Evolutionary conservation across 2,888 invertebrate species (phyloP).

Genomic region (Diploptera punctata): DNA sequence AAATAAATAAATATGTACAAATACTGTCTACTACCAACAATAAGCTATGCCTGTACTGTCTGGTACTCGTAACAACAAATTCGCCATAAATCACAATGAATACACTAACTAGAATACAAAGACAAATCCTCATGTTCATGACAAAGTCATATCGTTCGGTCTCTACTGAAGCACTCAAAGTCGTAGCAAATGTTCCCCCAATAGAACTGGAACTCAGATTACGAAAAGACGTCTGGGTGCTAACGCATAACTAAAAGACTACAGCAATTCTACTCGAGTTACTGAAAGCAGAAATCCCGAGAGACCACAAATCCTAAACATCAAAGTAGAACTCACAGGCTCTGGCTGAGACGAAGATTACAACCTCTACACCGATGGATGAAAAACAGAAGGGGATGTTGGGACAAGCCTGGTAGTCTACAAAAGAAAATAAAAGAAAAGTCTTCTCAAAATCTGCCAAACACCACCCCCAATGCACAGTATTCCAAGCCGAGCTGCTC

Average conservation of each 20-base stretch:
- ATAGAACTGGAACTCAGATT: constrained; percentile 1
- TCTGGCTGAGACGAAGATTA: neutral
- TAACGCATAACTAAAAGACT: neutral
- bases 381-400: neutral
- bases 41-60: neutral
- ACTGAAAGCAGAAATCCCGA: neutral
- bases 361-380: neutral
- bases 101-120: neutral
- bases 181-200: neutral
- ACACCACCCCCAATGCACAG: neutral
- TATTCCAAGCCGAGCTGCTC: neutral
- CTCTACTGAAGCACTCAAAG: neutral
- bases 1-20: too few species aligned
- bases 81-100: neutral
- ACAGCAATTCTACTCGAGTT: neutral
- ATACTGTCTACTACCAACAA: neutral
- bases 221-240: neutral
- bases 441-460: constrained; percentile 1
- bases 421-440: neutral
- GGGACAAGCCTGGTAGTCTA: constrained; percentile 9
- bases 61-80: neutral
- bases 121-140: neutral
- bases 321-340: neutral
- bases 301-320: neutral
- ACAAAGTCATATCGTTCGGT: constrained; percentile 3